Conservation (phyloP, 30 jellyfish, hydroid and myxozoan species). For the Aurelia aurita complex sp. Pacific region DNA sequence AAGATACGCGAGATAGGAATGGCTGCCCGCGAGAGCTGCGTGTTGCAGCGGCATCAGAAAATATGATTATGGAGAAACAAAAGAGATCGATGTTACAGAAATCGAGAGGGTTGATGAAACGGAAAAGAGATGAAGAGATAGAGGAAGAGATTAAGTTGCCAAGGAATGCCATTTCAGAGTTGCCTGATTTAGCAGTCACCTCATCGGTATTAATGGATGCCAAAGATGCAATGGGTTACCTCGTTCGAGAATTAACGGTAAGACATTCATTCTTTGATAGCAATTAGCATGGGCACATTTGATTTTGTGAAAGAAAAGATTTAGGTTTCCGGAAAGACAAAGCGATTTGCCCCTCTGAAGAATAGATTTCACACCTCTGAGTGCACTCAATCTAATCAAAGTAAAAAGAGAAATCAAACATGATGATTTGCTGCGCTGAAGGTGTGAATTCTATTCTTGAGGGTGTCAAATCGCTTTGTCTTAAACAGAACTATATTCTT, state of each 20-base stretch:
- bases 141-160: neutral
- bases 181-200: neutral
- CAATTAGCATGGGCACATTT: too few species aligned
- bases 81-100: conserved; percentile 15
- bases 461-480: too few species aligned
- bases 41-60: conserved; percentile 50
- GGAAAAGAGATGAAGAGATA: neutral
- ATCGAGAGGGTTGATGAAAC: conserved; percentile 29
- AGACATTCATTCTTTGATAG: neutral
- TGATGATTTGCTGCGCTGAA: too few species aligned
- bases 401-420: too few species aligned
- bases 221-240: conserved; percentile 38
- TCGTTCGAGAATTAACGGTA: conserved; percentile 61
- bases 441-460: too few species aligned
- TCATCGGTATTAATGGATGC: neutral
- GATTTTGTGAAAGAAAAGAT: too few species aligned
- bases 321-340: too few species aligned
- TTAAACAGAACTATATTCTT: too few species aligned
- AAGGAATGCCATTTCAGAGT: neutral
- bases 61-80: conserved; percentile 6
- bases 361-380: too few species aligned
- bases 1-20: neutral
- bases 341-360: too few species aligned
- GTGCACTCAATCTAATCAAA: too few species aligned
- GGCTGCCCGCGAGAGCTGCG: conserved; percentile 76